A percentile compares a stretch with the other conserved stretches of the same genome.
Conservation (phyloP, 1,140 invertebrate genomes). For the Drosophila gunungcola region DNA sequence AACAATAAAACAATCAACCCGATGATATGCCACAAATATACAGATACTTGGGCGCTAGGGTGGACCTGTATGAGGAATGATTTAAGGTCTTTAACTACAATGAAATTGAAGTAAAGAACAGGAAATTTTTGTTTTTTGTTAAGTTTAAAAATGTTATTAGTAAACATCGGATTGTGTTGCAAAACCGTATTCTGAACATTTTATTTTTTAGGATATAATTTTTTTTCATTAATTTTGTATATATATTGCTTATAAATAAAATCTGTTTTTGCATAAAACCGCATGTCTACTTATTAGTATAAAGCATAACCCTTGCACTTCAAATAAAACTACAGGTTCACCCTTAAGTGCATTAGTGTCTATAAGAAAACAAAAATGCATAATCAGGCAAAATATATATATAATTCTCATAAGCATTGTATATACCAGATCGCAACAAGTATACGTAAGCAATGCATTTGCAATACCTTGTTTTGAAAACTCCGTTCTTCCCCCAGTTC, state of each 20-base stretch:
- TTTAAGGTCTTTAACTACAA: not conserved
- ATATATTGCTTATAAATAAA: too few relatives aligned
- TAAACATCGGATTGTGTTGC: too few relatives aligned
- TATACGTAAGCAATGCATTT: conserved; percentile 25
- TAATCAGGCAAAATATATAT: conserved; percentile 44
- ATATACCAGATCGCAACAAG: conserved; percentile 22
- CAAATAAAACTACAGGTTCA: not conserved
- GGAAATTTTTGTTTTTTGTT: too few relatives aligned
- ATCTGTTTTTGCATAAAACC: too few relatives aligned
- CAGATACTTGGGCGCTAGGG: conserved; percentile 25
- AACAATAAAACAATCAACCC: conserved; percentile 57
- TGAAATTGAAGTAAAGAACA: not conserved
- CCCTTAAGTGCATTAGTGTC: conserved; percentile 4
- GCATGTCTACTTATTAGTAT: too few relatives aligned
- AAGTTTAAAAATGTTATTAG: too few relatives aligned
- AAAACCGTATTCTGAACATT: too few relatives aligned
- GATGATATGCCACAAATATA: conserved; percentile 53
- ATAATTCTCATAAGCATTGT: conserved; percentile 30
- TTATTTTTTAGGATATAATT: too few relatives aligned
- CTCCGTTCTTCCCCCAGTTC: not conserved
- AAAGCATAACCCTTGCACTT: too few relatives aligned
- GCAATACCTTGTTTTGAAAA: conserved; percentile 22
- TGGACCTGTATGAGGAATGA: conserved; percentile 10
- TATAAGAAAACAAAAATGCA: conserved; percentile 39
- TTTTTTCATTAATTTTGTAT: too few relatives aligned